Conservation (phyloP, 2,888 invertebrate species). For the Microplitis manilae region DNA sequence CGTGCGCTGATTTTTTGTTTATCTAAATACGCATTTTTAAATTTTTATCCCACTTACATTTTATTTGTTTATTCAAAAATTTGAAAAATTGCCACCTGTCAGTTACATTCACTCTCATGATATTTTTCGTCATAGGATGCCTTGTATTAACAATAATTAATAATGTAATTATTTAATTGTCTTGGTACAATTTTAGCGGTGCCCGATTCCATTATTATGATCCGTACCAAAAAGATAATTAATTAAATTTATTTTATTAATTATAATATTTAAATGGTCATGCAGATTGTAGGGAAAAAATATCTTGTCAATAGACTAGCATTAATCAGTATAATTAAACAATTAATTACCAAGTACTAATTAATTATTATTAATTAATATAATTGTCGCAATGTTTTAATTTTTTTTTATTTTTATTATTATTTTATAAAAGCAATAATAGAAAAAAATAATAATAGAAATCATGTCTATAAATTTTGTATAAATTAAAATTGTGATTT, state of each 20-base stretch:
- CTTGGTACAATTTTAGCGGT: slow-evolving; percentile 1
- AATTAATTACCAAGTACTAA: background rate
- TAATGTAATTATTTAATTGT: background rate
- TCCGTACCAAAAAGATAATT: background rate
- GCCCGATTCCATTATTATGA: background rate
- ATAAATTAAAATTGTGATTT: background rate
- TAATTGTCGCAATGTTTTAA: background rate
- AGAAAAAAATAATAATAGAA: background rate
- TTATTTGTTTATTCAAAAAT: no score
- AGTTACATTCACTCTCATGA: no score
- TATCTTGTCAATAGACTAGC: slow-evolving; percentile 1
- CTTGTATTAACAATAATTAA: background rate
- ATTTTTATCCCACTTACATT: no score
- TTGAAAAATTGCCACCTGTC: no score
- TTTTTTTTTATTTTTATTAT: background rate
- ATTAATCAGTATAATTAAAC: background rate
- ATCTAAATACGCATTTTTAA: no score
- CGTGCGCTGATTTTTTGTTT: no score
- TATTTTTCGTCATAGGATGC: background rate
- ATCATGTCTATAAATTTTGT: background rate
- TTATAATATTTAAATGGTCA: background rate
- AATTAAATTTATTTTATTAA: background rate
- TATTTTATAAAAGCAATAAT: background rate
- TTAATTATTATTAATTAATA: background rate
- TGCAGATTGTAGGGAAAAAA: background rate